Evolutionary conservation across 2,888 invertebrate species (phyloP).

Genomic region (Clanis bilineata): DNA sequence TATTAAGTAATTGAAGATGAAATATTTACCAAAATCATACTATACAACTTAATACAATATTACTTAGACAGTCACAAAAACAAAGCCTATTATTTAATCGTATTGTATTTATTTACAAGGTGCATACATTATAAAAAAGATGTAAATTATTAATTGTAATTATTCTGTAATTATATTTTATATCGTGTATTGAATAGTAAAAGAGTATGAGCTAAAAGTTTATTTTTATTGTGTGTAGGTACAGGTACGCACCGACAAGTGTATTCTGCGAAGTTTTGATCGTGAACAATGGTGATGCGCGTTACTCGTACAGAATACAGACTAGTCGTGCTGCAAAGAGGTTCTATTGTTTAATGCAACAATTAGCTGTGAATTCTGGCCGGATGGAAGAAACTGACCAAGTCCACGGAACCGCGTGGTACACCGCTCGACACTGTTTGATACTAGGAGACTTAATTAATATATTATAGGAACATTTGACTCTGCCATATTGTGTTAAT

Average conservation of each 20-base stretch:
- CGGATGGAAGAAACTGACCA: slow-evolving; percentile 79
- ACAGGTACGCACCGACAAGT: slow-evolving; percentile 13
- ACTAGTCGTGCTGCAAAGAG: slow-evolving; percentile 64
- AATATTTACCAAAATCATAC: too few species aligned
- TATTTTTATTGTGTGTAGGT: slow-evolving; percentile 11
- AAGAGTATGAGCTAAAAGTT: background rate
- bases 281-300: slow-evolving; percentile 50
- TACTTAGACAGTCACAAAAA: too few species aligned
- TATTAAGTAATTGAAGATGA: too few species aligned
- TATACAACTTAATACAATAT: too few species aligned
- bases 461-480: background rate
- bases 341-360: slow-evolving; percentile 81
- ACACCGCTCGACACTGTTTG: slow-evolving; percentile 34
- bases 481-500: background rate
- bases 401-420: slow-evolving; percentile 44
- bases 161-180: background rate
- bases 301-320: slow-evolving; percentile 56
- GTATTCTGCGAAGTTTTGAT: slow-evolving; percentile 24
- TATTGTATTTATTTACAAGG: background rate
- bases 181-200: background rate
- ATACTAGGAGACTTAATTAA: slow-evolving; percentile 32
- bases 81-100: background rate
- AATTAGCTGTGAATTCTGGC: slow-evolving; percentile 72
- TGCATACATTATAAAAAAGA: too few species aligned
- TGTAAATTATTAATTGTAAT: background rate